phyloP scores from a whole-genome alignment of 2,113 vertebrate genomes.

The Notarius lentiginosus region DNA sequence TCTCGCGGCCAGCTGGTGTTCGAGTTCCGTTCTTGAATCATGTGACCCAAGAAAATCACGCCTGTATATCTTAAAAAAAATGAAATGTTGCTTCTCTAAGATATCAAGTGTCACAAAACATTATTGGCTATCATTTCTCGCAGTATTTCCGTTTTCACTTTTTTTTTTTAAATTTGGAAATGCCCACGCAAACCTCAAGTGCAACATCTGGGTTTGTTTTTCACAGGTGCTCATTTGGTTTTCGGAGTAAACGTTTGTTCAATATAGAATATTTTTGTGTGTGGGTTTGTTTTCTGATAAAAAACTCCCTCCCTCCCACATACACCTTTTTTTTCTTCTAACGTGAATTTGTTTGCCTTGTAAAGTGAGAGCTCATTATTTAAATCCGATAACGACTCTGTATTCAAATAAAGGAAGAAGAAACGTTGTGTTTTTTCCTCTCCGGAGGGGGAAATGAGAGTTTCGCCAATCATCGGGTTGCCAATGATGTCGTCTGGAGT shows the following conservation, averaged over 20 bases:
- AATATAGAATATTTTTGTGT: conserved; percentile 45
- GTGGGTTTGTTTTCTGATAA: conserved; percentile 62
- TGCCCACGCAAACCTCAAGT: conserved; percentile 45
- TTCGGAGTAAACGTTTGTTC: conserved; percentile 63
- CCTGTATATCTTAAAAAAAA: background rate
- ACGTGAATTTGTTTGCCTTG: conserved; percentile 28
- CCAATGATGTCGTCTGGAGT: background rate
- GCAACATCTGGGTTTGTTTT: conserved; percentile 67
- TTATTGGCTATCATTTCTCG: background rate
- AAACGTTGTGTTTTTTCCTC: conserved; percentile 27
- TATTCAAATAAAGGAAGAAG: conserved; percentile 37
- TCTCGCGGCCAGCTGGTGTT: background rate
- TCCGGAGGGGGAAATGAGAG: conserved; percentile 28
- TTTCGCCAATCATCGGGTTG: background rate
- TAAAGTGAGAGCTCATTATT: conserved; percentile 39
- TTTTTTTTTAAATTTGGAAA: conserved; percentile 10
- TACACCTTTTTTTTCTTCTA: background rate
- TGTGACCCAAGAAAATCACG: background rate
- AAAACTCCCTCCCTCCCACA: conserved; percentile 9
- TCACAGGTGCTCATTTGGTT: conserved; percentile 79
- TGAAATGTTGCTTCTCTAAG: no score
- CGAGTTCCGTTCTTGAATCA: background rate
- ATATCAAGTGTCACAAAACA: background rate
- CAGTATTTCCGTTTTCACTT: background rate
- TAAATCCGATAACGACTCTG: conserved; percentile 40